phyloP scores from a whole-genome alignment of 2,113 vertebrate species.

The Ptychochromis oligacanthus region DNA sequence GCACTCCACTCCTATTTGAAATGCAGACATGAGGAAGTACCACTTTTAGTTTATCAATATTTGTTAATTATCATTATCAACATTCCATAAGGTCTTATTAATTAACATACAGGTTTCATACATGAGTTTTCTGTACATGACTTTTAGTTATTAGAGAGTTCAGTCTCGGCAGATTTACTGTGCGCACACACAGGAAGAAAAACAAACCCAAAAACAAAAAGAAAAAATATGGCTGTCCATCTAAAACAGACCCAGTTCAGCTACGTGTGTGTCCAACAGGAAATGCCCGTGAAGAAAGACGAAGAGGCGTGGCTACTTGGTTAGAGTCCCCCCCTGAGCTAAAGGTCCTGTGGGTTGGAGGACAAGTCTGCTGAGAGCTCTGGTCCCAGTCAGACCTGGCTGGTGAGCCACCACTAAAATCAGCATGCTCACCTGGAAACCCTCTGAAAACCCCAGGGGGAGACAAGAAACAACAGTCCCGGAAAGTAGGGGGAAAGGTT shows the following conservation, averaged over 20 bases:
- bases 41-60: slow-evolving; percentile 75
- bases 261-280: slow-evolving; percentile 71
- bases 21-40: slow-evolving; percentile 77
- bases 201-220: slow-evolving; percentile 33
- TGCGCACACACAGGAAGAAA: slow-evolving; percentile 55
- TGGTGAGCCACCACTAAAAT: slow-evolving; percentile 3
- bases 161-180: slow-evolving; percentile 59
- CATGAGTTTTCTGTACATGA: slow-evolving; percentile 76
- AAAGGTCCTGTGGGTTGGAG: slow-evolving; percentile 43
- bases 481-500: slow-evolving; percentile 41
- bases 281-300: slow-evolving; percentile 78
- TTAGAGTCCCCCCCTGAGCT: slow-evolving; percentile 62
- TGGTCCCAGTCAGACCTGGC: slow-evolving; percentile 29
- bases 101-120: slow-evolving; percentile 79
- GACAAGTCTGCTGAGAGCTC: slow-evolving; percentile 28
- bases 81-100: slow-evolving; percentile 81
- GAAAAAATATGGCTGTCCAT: slow-evolving; percentile 70
- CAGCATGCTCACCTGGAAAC: slow-evolving; percentile 14
- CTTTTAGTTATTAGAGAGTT: slow-evolving; percentile 72
- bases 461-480: slow-evolving; percentile 64
- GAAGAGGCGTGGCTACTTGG: slow-evolving; percentile 76
- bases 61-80: slow-evolving; percentile 77
- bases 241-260: slow-evolving; percentile 64
- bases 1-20: slow-evolving; percentile 75
- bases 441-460: slow-evolving; percentile 46